These are phyloP conservation scores for Bradypodion pumilum DNA, from an alignment of 2,797 vertebrate species.

Conservation along the genomic window DNA sequence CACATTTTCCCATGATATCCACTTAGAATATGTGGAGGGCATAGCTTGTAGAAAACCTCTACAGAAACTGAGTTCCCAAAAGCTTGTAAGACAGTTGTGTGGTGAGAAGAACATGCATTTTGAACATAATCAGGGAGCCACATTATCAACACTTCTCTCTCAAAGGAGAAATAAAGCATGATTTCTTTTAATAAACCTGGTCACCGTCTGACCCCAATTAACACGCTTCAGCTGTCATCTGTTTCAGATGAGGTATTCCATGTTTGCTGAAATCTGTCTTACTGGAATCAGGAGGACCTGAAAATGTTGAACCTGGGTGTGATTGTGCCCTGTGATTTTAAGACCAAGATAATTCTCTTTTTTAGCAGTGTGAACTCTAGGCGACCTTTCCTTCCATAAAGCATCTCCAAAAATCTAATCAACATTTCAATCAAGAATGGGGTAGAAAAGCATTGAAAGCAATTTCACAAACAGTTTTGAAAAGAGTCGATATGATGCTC, in stretches of 20 bases:
- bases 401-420: neutral
- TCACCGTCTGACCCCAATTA: neutral
- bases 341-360: neutral
- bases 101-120: neutral
- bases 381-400: neutral
- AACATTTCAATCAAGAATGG: constrained; percentile 1
- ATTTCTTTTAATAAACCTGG: neutral
- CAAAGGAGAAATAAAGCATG: neutral
- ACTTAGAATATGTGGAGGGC: neutral
- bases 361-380: neutral
- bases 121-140: neutral
- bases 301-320: neutral
- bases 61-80: neutral
- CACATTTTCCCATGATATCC: neutral
- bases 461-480: constrained; percentile 29
- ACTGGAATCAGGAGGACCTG: neutral
- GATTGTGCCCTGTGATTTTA: neutral
- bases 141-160: neutral
- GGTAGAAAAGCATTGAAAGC: constrained; percentile 1
- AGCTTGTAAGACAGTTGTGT: neutral
- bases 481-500: neutral
- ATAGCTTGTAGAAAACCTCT: neutral
- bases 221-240: no score
- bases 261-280: neutral
- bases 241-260: neutral